A percentile compares a stretch with the other conserved stretches of the same genome.
Evolutionary conservation across 2,113 vertebrate genomes (phyloP).

Genomic region (Solea senegalensis): DNA sequence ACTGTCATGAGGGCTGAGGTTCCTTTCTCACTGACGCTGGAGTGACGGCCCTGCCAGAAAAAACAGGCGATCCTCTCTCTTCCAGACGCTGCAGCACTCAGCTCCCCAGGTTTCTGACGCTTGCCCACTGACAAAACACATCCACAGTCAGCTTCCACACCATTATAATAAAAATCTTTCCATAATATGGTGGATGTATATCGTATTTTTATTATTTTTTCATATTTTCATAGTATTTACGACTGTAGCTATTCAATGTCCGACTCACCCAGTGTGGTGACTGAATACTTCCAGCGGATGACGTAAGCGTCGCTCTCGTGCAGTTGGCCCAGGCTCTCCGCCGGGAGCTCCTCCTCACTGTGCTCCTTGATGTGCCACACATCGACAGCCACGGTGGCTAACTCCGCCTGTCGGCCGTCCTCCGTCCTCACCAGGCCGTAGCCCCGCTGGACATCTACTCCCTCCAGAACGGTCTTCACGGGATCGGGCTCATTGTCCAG

Average conservation of each 20-base stretch:
- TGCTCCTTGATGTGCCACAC: conserved; percentile 85
- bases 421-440: conserved; percentile 77
- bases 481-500: conserved; percentile 63
- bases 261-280: conserved; percentile 81
- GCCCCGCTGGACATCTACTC: conserved; percentile 82
- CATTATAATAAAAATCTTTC: too few species aligned
- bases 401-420: conserved; percentile 78
- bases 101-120: conserved; percentile 80
- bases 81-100: conserved; percentile 74
- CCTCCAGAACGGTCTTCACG: conserved; percentile 73
- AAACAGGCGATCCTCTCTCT: conserved; percentile 82
- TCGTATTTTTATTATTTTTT: too few species aligned
- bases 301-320: conserved; percentile 83
- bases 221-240: too few species aligned
- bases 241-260: neutral
- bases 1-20: conserved; percentile 86
- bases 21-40: conserved; percentile 82
- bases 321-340: conserved; percentile 80
- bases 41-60: conserved; percentile 84
- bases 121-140: conserved; percentile 74
- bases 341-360: conserved; percentile 75
- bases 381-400: conserved; percentile 76
- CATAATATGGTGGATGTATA: too few species aligned
- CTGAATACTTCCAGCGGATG: conserved; percentile 84
- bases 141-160: neutral